Base-by-base conservation (phyloP, 1,140 invertebrate genomes). In the Probaryconus sp. region DNA sequence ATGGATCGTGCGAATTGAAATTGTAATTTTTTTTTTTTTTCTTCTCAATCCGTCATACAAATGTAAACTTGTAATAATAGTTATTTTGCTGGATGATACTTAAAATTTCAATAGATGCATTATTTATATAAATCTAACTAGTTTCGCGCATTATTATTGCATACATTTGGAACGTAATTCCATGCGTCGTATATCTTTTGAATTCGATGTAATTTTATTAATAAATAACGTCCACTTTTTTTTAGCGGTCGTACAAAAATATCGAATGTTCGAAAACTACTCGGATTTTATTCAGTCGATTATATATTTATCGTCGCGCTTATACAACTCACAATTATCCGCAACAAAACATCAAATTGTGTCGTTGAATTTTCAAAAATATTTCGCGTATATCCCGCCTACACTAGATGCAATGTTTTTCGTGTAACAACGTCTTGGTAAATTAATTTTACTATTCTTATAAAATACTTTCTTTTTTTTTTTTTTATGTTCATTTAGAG, bases 161-260 rank as follows among this genome's bases (percentile, higher is more conserved):
- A 43, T 30, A 30, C 43, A 42, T 21, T 45, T 58, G 13, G 11
- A 16, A 43, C 26, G 16, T 5, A 40, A 33, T 18, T 21, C 28
- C 42, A 16, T 13, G 18, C 21, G 3, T 31, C 30, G 42, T 56
- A n/a, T 14, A 48, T 48, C 18, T 64, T 70, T 26, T 43, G 35
- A 53, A 58, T 65, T 55, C 48, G 18, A 51, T 17, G 51, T 35
- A 70, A 70, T 31, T 40, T 33, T 70, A 68, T 58, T 56, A 71
- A 75, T 77, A 75, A 75, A 75, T 70, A 77, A 75, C 71, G 74
- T 79, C 65, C 77, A 58, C 50, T 76, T 78, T 78, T 72, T 76
- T 63, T 31, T 37, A 79, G 71, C 67, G 69, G 65, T 67, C 58
- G 61, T 76, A 81, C 71, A 75, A 80, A 79, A 78, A 71, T 79